Base-by-base conservation (phyloP, 1,140 invertebrate species). In the Stegodyphus dumicola region DNA sequence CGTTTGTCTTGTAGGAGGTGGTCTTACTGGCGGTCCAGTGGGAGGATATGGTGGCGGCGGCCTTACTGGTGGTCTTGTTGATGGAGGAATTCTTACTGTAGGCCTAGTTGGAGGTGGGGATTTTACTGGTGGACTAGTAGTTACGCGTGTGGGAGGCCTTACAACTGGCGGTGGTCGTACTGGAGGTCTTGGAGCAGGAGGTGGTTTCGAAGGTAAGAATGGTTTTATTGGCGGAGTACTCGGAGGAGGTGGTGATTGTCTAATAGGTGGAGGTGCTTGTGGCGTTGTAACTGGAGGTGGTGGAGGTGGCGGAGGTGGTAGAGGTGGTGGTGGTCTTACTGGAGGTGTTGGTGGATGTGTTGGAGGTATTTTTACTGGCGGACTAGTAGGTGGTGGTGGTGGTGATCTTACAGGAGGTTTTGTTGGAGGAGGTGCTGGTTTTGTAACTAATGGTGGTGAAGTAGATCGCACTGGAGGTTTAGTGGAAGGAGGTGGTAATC, bases 161-260 rank as follows among this genome's bases (percentile, higher is more conserved):
- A 33, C 70, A 5, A 18, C 70, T 3, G 49, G 33, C 6, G 56
- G 51, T 6, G 56, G 53, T 48, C 48, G 52, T 0, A 65, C 33
- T 7, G 66, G 66, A 49, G 66, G 77, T 70, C 52, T 83, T 33
- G 77, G 56, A 54, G 76, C 49, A 7, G 70, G 81, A 17, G 51
- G 51, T 76, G 73, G 71, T 17, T 18, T 33, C 73, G 51, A 13
- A 1, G 54, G 71, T 18, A 33, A 33, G 33, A 33, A 33, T 33
- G 33, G 33, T 33, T 33, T 33, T 33, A 33, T 33, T 33, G 76
- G 76, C n/a, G 17, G 18, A 11, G 49, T 33, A 18, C 60, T 60
- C 69, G 60, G 75, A 9, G 17, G 51, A 13, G 48, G 15, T 49
- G 17, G 65, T n/a, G 54, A 64, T 77, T 48, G 76, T 18, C 64